Evolutionary conservation across 2,113 vertebrate genomes (phyloP).

Genomic region (Petrocephalus microphthalmus): DNA sequence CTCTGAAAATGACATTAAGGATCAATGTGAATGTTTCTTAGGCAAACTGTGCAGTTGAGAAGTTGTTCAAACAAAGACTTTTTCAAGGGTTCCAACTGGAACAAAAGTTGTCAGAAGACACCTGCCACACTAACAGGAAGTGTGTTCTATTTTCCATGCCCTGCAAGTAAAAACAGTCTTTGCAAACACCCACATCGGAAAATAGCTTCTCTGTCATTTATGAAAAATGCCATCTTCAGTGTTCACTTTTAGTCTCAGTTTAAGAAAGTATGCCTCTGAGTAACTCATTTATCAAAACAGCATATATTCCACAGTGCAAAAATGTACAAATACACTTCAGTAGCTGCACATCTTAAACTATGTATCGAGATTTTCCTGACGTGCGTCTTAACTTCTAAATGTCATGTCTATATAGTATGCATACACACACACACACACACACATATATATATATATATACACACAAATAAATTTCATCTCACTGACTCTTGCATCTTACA

Average conservation of each 20-base stretch:
- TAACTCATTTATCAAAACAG: not conserved
- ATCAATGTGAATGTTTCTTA: not conserved
- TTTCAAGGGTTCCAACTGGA: not conserved
- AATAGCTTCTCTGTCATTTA: not conserved
- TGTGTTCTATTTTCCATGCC: not conserved
- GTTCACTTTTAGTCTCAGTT: not conserved
- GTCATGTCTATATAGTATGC: no score
- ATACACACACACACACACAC: no score
- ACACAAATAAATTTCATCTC: no score
- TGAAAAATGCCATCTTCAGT: not conserved
- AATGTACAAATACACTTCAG: not conserved
- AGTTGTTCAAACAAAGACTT: not conserved
- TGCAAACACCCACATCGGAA: not conserved
- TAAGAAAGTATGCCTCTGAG: not conserved
- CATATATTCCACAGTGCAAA: not conserved
- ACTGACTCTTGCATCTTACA: no score
- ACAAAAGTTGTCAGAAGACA: not conserved
- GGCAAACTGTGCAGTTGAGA: not conserved
- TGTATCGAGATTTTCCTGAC: no score
- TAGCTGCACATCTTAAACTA: no score
- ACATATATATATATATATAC: no score
- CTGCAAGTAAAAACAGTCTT: constrained; percentile 2
- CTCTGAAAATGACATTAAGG: not conserved
- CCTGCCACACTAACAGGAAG: not conserved
- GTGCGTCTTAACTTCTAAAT: no score